phyloP scores from a whole-genome alignment of 2,797 vertebrate species.

The Malacoctenus gilli region DNA sequence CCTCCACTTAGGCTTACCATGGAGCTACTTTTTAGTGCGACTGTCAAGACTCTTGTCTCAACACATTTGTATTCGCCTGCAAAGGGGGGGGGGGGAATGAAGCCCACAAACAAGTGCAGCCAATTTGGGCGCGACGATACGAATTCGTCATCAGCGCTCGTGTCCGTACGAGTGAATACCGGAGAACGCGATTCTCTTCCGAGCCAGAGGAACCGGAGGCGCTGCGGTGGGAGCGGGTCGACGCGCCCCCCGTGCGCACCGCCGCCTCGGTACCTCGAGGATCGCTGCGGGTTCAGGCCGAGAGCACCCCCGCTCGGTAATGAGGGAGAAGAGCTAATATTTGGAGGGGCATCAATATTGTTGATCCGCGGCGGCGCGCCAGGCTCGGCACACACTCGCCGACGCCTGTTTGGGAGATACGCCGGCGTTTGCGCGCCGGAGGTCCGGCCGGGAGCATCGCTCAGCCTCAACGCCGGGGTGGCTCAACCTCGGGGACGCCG shows the following conservation, averaged over 20 bases:
- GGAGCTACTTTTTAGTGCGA: slow-evolving; percentile 62
- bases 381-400: slow-evolving; percentile 56
- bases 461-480: slow-evolving; percentile 44
- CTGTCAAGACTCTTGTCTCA: slow-evolving; percentile 52
- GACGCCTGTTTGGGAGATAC: slow-evolving; percentile 59
- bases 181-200: slow-evolving; percentile 24
- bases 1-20: slow-evolving; percentile 68
- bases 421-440: slow-evolving; percentile 45
- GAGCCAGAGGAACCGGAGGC: slow-evolving; percentile 34
- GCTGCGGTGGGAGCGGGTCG: slow-evolving; percentile 44
- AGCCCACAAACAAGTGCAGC: slow-evolving; percentile 58
- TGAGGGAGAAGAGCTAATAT: slow-evolving; percentile 75
- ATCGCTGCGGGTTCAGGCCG: slow-evolving; percentile 58
- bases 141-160: slow-evolving; percentile 52
- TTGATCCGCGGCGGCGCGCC: slow-evolving; percentile 66
- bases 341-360: slow-evolving; percentile 76
- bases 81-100: too few relatives aligned
- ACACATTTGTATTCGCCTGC: slow-evolving; percentile 54
- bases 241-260: too few relatives aligned
- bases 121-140: slow-evolving; percentile 35
- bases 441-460: slow-evolving; percentile 46
- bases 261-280: slow-evolving; percentile 59
- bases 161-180: slow-evolving; percentile 54
- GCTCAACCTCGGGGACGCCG: slow-evolving; percentile 49
- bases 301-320: slow-evolving; percentile 64